phyloP scores from a whole-genome alignment of 1,140 invertebrate species.

The Zaprionus ghesquierei region DNA sequence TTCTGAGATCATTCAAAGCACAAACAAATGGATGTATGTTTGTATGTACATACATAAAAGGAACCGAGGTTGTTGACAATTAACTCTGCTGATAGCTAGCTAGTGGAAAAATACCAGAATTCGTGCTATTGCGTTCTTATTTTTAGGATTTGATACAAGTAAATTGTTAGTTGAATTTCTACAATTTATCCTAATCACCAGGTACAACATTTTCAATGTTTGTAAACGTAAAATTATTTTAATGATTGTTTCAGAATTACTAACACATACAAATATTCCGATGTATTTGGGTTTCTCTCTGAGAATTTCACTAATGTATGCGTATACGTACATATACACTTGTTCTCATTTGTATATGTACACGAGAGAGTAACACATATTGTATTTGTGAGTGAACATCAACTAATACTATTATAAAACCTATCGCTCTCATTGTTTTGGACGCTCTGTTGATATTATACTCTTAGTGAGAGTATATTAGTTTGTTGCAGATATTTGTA shows the following conservation, averaged over 20 bases:
- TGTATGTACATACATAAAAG: background rate
- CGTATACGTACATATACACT: background rate
- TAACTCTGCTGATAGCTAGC: background rate
- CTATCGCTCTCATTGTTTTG: background rate
- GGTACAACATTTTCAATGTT: no score
- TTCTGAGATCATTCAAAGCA: background rate
- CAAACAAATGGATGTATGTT: background rate
- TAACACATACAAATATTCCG: background rate
- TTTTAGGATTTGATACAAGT: background rate
- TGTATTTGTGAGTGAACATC: background rate
- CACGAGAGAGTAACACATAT: background rate
- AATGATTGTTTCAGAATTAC: background rate
- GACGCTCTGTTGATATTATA: background rate
- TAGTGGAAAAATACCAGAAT: background rate
- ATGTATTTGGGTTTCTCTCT: background rate
- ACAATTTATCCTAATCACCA: background rate
- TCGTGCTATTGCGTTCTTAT: background rate
- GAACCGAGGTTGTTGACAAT: background rate
- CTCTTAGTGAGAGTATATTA: background rate
- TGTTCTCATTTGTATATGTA: background rate
- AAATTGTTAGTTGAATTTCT: background rate
- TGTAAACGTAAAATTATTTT: background rate
- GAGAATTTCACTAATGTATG: background rate
- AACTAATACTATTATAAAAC: background rate
- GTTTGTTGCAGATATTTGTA: background rate